A percentile compares a stretch with the other conserved stretches of the same genome.
Evolutionary conservation across 2,797 vertebrate species (phyloP).

Genomic region (Phyllotis vaccarum): DNA sequence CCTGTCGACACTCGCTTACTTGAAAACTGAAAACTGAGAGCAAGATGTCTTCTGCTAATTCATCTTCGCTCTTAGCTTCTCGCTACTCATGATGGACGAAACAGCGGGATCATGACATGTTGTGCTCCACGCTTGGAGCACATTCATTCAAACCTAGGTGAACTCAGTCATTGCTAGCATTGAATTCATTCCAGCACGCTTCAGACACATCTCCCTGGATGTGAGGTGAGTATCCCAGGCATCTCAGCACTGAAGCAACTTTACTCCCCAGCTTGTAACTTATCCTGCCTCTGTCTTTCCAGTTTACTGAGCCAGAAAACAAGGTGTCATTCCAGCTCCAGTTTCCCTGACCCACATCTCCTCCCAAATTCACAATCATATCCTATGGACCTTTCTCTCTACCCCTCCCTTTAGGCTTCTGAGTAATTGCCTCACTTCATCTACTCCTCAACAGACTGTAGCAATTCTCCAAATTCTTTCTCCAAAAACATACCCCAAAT

Average conservation of each 20-base stretch:
- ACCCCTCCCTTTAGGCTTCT: neutral
- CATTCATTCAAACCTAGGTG: neutral
- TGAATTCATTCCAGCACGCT: neutral
- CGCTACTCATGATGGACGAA: neutral
- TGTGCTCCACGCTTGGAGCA: too few relatives aligned
- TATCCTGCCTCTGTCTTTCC: neutral
- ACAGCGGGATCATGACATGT: neutral
- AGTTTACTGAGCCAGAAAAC: neutral
- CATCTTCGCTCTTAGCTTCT: neutral
- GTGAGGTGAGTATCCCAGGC: neutral
- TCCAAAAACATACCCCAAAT: neutral
- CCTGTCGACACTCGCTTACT: neutral
- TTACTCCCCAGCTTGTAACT: neutral
- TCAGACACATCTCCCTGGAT: neutral
- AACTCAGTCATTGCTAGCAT: neutral
- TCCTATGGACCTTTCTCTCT: neutral
- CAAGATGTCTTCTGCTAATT: too few relatives aligned
- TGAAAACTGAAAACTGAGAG: neutral
- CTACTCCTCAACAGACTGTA: neutral
- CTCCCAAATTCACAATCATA: neutral
- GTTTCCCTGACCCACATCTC: neutral
- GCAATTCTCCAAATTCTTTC: neutral
- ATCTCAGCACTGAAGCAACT: neutral
- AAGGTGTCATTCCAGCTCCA: neutral
- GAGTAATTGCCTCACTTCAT: neutral